Evolutionary conservation across 2,888 invertebrate genomes (phyloP), one percentile per base, ranked within the genome.

Genomic region (Leptarthrus brevirostris): DNA sequence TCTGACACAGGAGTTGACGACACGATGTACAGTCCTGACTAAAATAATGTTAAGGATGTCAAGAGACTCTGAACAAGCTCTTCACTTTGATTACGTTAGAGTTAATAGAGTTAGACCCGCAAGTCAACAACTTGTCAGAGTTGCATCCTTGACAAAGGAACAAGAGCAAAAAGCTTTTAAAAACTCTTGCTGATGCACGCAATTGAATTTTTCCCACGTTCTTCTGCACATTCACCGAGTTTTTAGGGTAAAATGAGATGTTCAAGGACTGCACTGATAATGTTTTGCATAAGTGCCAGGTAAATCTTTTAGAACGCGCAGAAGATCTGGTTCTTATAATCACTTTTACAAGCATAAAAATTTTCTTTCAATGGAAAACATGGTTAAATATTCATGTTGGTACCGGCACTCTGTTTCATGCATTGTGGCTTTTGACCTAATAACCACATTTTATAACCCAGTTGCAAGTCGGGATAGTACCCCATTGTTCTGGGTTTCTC

Each of bases 31-130:
- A 66, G 14, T 66, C n/a, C 64, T 47, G 30, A n/a, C 20, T 66
- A 47, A 66, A 47, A 24, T 47, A 66, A 66, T 66, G 64, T 47
- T 47, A 66, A 47, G 44, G 64, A 66, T 47, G 47, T 66, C 64
- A 47, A 66, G 64, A 66, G 44, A 66, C 47, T 44, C 34, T 14
- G 47, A 14, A 47, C 34, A 14, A 47, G 47, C 22, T 24, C 64
- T 66, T 14, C 47, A 20, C 47, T 66, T 44, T 66, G 64, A 61
- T 61, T 61, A 40, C 40, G 61, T 20, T 26, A 12, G 24, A 40
- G 40, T 61, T 61, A 61, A 61, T 61, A 61, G 44, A 61, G 61
- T 61, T 61, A 40, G n/a, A 36, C 36, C n/a, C 16, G 22, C 6
- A 40, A 61, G 61, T 36, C 40, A 61, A 40, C 22, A 61, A 20